Base-by-base conservation (phyloP, 2,797 vertebrate genomes). In the Coccyzus lansbergi region DNA sequence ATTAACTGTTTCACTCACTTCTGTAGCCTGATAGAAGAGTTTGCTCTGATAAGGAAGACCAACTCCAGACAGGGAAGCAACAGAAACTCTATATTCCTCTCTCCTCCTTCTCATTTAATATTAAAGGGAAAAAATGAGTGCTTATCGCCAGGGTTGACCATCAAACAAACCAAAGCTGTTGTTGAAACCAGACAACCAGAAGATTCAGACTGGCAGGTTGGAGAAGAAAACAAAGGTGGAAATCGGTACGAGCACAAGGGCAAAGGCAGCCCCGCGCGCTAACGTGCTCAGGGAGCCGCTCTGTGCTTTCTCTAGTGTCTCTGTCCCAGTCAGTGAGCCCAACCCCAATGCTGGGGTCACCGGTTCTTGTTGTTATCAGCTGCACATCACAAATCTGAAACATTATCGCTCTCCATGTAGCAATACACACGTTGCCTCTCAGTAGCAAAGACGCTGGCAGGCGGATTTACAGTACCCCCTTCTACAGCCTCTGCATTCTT, bases 1-100 rank as follows among this genome's bases (percentile, higher is more conserved):
- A 24, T 92, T 95, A 96, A 94, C 93, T 88, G 58, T 84, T 95
- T 91, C 83, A 53, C 63, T 80, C 58, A 12, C 83, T 93, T 55
- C 31, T 1, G 0, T 5, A 49, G 36, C 53, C 42, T 63, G 26
- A 11, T 1, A 4, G 5, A 44, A 80, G n/a, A 44, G 81, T 68
- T 94, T 83, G 53, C 38, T 81, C 63, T 78, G 55, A 12, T 11
- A 34, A 1, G 0, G 25, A 70, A 62, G 46, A 44, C 10, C 9
- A 51, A 76, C 77, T 76, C 28, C 48, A 44, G 70, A 56, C 62
- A 83, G 51, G 65, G 91, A 52, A 79, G 65, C 34, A 92, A 52
- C 25, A 86, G 55, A 81, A 88, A 29, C 4, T 48, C 46, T 48
- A 1, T 2, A 7, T 24, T 74, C 51, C 26, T 60, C 26, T 60